Evolutionary conservation across 2,888 invertebrate genomes (phyloP), one percentile per base, ranked within the genome.

Genomic region (Xanthia icteritia): DNA sequence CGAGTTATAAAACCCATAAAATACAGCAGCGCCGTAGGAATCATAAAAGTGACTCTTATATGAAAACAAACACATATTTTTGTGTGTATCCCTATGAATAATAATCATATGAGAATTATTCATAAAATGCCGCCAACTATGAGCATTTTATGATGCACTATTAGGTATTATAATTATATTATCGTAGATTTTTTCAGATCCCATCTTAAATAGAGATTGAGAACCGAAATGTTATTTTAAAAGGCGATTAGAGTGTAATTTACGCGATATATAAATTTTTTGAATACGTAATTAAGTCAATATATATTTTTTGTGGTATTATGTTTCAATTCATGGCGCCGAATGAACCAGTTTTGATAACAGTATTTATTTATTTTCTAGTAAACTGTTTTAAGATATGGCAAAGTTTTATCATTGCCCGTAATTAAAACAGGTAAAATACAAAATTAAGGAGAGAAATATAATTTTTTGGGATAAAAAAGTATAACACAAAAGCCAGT

Each of bases 201-300:
- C 6, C 4, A 72, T 76, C 31, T 60, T 23, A 39, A 17, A 71
- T 70, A 20, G 15, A 60, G 48, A 76, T 73, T 20, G 20, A 56
- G 36, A 0, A 45, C 36, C 63, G 8, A 86, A 86, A 86, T 58
- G 72, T 65, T 48, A 71, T 63, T 77, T 83, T 76, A 76, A 81
- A 84, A 64, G 63, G 77, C 2, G 31, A 80, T 85, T 71, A 75
- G 17, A 42, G 13, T 64, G 45, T 67, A 65, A 77, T 83, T 86
- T 75, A 80, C 31, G 60, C 1, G 27, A 63, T 66, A 61, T 45
- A 56, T 70, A 48, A 65, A 60, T 45, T 17, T 8, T 69, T 80
- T 65, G 6, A 76, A 71, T 58, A 66, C 6, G 1, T 51, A 42
- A 63, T 73, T 31, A 69, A 48, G 71, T 20, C 56, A 31, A 76